phyloP scores from a whole-genome alignment of 2,888 invertebrate genomes.

The Cephus pulcher region DNA sequence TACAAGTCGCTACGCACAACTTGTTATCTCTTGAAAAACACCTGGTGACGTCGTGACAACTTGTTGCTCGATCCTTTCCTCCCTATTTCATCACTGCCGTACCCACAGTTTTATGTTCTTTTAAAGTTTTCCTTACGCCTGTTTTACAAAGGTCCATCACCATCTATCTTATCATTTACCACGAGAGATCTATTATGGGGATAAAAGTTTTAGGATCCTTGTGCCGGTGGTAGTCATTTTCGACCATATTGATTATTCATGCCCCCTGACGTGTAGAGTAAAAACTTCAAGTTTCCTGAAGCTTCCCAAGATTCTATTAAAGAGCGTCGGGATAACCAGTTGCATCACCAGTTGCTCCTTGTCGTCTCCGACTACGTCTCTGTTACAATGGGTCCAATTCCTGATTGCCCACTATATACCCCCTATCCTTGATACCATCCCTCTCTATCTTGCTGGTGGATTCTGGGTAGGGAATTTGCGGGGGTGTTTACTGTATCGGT shows the following conservation, averaged over 20 bases:
- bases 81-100: neutral
- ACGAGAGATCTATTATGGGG: neutral
- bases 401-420: neutral
- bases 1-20: neutral
- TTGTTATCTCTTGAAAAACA: neutral
- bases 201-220: neutral
- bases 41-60: neutral
- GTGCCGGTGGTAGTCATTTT: neutral
- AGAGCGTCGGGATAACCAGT: conserved; percentile 36
- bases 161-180: neutral
- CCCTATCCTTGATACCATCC: neutral
- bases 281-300: neutral
- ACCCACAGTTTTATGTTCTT: neutral
- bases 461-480: neutral
- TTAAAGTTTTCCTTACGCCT: neutral
- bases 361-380: neutral
- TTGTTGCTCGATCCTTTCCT: neutral
- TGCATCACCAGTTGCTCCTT: conserved; percentile 56
- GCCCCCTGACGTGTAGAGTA: neutral
- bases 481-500: neutral
- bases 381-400: neutral
- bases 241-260: neutral
- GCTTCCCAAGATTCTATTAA: neutral
- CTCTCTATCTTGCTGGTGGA: neutral
- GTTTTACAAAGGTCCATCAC: neutral